Evolutionary conservation across 2,888 invertebrate species (phyloP).

Genomic region (Thymelicus lineola): DNA sequence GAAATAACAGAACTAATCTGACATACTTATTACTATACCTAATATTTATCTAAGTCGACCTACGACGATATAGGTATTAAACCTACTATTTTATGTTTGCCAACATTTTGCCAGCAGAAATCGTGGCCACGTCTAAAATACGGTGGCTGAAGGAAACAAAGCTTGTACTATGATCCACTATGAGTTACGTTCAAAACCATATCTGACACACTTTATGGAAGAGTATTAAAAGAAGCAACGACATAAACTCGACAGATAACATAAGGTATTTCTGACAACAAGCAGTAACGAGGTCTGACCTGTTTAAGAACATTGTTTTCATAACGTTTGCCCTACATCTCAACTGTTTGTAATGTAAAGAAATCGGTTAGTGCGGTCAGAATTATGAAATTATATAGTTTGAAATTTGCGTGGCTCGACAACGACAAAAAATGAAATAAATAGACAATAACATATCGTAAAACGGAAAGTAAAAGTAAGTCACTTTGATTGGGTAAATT

Average conservation of each 20-base stretch:
- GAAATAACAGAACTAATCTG: too few relatives aligned
- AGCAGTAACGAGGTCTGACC: conserved; percentile 16
- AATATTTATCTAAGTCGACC: too few relatives aligned
- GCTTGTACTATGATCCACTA: too few relatives aligned
- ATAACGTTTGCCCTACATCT: conserved; percentile 33
- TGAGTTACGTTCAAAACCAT: too few relatives aligned
- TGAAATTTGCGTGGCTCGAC: conserved; percentile 54
- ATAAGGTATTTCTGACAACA: not conserved
- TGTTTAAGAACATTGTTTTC: conserved; percentile 14
- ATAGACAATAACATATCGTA: conserved; percentile 60
- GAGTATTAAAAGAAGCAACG: not conserved
- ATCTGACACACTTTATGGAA: not conserved
- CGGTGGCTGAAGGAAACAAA: too few relatives aligned
- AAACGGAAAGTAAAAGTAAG: conserved; percentile 69
- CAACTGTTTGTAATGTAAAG: conserved; percentile 35
- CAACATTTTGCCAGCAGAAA: too few relatives aligned
- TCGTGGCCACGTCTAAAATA: too few relatives aligned
- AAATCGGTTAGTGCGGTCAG: conserved; percentile 24
- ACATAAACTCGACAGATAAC: not conserved
- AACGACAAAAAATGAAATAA: conserved; percentile 57
- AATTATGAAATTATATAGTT: conserved; percentile 23
- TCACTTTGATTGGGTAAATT: conserved; percentile 58
- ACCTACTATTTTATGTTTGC: too few relatives aligned
- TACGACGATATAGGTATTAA: too few relatives aligned
- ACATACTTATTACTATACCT: too few relatives aligned